Base-by-base conservation (phyloP, 2,888 invertebrate species). In the Yponomeuta evonymella region DNA sequence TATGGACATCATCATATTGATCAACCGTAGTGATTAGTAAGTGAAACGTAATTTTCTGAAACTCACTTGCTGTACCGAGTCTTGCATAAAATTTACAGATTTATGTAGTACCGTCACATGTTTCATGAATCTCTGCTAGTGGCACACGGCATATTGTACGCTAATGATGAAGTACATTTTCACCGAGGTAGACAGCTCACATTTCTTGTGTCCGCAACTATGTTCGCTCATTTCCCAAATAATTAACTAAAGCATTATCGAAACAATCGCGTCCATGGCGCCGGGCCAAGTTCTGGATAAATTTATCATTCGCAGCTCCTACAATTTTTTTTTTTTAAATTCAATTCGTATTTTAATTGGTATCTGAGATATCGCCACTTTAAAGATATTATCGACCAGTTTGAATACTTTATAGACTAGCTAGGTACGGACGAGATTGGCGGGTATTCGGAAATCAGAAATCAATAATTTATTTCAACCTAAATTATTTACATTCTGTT, bases 321-420 rank as follows among this genome's bases (percentile, higher is more conserved):
- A 58, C 15, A 58, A 58, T 12, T 6, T 12, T 4, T 51, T 51
- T 51, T 15, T 58, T 12, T 12, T 9, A 12, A 58, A 15, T 12
- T 58, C 51, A 58, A 58, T 58, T 58, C 15, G 15, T 58, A 58
- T 58, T 58, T 58, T 58, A 58, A 58, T 58, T 58, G 51, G 51
- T 15, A 58, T 58, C 51, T 12, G 51, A 58, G 12, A 15, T 58
- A 58, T 58, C 51, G 51, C 15, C 51, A 15, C 15, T 58, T 58
- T 58, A 15, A 58, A 12, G 51, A 58, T 58, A 15, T 15, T 58
- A 58, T 58, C 15, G 51, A 58, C 15, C 15, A 58, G 12, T 58
- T 15, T 58, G 5, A 58, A 58, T 58, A 58, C 51, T 15, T 58
- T 58, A 58, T 12, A 15, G 15, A 15, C 65, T 65, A 8, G 29